Base-by-base conservation (phyloP, 2,113 vertebrate species). In the Chroicocephalus ridibundus region DNA sequence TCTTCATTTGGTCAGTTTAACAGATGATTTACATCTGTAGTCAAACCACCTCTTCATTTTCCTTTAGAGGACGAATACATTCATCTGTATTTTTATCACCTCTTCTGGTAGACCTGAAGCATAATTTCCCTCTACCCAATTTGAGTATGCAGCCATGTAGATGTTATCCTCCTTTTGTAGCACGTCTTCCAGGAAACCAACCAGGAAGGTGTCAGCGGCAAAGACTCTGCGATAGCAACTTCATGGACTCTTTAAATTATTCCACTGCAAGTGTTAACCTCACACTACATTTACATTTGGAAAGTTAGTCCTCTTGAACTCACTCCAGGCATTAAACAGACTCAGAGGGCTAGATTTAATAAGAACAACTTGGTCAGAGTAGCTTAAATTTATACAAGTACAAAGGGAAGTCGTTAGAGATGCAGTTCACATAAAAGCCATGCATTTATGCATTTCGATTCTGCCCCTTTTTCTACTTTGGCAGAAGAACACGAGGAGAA, bases 311-410 rank as follows among this genome's bases (percentile, higher is more conserved):
- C 78, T 86, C 93, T 94, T 95, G 88, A 97, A 97, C 93, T 95
- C 87, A 91, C 82, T 97, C 57, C 90, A 93, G 61, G 96, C 82
- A 83, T 83, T 81, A 88, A 38, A 90, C 49, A 92, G 79, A 57
- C 71, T 96, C 85, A 49, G 72, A 94, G 65, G 57, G 76, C 11
- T 94, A 80, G 46, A 92, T 93, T 96, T 96, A 96, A 94, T 96
- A 95, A 95, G 91, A 96, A 96, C 91, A 88, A 88, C 95, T 96
- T 96, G 68, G 90, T 93, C 90, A 76, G 90, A 92, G 94, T n/a
- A 61, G 72, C 27, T 96, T 96, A 87, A 93, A 95, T 86, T 96
- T 96, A 82, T 76, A 77, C 86, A 78, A 96, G 83, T 90, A 94
- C 90, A 95, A 97, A 94, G 49, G 40, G 74, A 94, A 95, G 54